phyloP scores from a whole-genome alignment of 2,797 vertebrate genomes.

The Eurystomus glaucurus region DNA sequence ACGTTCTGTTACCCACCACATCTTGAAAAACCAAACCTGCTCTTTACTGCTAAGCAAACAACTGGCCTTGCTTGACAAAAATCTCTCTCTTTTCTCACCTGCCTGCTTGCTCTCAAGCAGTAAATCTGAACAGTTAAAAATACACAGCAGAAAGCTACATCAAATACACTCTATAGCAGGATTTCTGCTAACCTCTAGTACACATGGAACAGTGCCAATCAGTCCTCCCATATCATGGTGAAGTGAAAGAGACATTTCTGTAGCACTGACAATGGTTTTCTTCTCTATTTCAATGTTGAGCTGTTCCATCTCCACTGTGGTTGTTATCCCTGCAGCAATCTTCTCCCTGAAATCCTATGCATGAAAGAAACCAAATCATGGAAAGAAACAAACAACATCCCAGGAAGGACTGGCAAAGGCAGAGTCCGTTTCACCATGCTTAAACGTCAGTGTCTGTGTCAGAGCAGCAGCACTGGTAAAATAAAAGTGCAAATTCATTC shows the following conservation, averaged over 20 bases:
- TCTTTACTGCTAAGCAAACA: neutral
- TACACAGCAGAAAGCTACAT: neutral
- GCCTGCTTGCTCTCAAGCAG: neutral
- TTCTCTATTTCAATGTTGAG: conserved; percentile 68
- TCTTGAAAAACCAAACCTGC: neutral
- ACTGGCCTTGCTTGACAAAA: neutral
- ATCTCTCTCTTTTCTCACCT: neutral
- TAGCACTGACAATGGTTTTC: conserved; percentile 28
- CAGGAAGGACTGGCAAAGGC: neutral
- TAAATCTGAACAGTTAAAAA: neutral
- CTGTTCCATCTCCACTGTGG: conserved; percentile 74
- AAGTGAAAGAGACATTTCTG: conserved; percentile 72
- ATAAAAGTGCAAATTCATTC: neutral
- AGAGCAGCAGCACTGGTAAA: neutral
- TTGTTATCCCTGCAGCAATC: conserved; percentile 66
- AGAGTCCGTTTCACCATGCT: neutral
- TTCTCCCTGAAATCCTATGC: conserved; percentile 69
- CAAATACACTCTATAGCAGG: neutral
- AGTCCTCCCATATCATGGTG: conserved; percentile 81
- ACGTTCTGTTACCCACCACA: neutral
- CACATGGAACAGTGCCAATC: conserved; percentile 75
- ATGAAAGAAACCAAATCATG: neutral
- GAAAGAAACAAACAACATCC: neutral
- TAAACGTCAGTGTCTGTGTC: neutral
- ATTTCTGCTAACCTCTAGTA: conserved; percentile 79